Conservation (phyloP, 2,113 vertebrate species). For the Orcinus orca region DNA sequence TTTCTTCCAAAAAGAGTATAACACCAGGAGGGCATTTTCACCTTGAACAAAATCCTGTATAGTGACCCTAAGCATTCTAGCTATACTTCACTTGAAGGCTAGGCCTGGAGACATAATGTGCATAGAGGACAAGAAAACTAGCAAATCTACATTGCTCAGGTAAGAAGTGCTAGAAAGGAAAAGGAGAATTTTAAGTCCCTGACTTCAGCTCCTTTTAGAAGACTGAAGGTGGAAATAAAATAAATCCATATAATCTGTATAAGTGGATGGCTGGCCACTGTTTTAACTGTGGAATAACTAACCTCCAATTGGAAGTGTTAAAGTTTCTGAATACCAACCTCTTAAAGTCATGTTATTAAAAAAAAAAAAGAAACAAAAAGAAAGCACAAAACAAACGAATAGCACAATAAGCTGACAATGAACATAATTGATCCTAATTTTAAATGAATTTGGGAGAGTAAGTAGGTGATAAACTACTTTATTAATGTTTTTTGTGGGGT, state of each 20-base stretch:
- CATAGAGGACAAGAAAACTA: neutral
- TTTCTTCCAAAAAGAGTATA: neutral
- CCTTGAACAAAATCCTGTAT: neutral
- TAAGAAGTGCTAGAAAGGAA: neutral
- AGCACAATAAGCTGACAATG: neutral
- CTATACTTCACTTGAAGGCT: neutral
- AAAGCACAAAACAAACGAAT: neutral
- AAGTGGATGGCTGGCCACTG: neutral
- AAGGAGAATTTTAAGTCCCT: neutral
- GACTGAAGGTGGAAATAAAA: neutral
- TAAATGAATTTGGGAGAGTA: conserved; percentile 56
- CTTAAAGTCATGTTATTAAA: neutral
- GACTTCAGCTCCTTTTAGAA: neutral
- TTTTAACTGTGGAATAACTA: neutral
- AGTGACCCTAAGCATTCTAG: neutral
- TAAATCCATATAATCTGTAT: neutral
- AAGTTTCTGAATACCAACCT: neutral
- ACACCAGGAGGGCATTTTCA: neutral
- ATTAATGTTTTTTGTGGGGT: conserved; percentile 20
- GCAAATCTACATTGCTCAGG: neutral
- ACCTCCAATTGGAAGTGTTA: neutral
- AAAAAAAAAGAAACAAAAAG: neutral
- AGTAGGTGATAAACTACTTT: conserved; percentile 56
- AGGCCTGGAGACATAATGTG: neutral
- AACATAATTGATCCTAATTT: conserved; percentile 54